Evolutionary conservation across 1,140 invertebrate genomes (phyloP).

Genomic region (Forficula auricularia): DNA sequence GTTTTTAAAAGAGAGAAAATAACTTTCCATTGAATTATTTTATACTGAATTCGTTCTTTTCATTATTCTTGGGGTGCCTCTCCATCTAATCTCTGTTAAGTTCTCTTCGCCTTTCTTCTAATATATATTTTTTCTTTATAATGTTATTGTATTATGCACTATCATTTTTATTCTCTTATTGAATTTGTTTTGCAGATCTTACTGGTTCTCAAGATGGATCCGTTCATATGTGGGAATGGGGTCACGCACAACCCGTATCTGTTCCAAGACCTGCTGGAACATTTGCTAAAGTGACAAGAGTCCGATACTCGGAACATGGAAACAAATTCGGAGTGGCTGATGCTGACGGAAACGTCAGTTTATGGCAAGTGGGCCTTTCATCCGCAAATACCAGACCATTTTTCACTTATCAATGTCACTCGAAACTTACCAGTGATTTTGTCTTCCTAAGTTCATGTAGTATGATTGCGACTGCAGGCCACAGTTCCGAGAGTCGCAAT

Average conservation of each 20-base stretch:
- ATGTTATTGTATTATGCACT: too few relatives aligned
- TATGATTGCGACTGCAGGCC: constrained; percentile 90
- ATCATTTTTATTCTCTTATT: too few relatives aligned
- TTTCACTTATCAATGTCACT: constrained; percentile 92
- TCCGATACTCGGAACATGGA: constrained; percentile 87
- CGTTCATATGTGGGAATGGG: constrained; percentile 96
- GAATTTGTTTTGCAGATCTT: constrained; percentile 50
- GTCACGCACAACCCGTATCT: constrained; percentile 74
- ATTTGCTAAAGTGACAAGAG: constrained; percentile 89
- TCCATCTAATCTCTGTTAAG: too few relatives aligned
- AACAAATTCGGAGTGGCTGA: constrained; percentile 97
- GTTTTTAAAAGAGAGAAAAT: too few relatives aligned
- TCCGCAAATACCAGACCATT: constrained; percentile 73
- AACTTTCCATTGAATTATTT: too few relatives aligned
- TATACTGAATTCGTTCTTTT: too few relatives aligned
- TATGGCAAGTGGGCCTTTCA: constrained; percentile 76
- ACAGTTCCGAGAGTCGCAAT: constrained; percentile 90
- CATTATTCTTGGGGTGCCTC: too few relatives aligned
- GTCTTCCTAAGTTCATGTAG: constrained; percentile 94
- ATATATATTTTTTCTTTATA: too few relatives aligned
- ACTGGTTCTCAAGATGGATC: constrained; percentile 95
- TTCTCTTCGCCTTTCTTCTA: too few relatives aligned
- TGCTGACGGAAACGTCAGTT: constrained; percentile 71
- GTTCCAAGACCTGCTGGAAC: constrained; percentile 74
- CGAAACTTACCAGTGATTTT: constrained; percentile 92